Conservation (phyloP, 2,888 invertebrate species). For the Rhagonycha fulva region DNA sequence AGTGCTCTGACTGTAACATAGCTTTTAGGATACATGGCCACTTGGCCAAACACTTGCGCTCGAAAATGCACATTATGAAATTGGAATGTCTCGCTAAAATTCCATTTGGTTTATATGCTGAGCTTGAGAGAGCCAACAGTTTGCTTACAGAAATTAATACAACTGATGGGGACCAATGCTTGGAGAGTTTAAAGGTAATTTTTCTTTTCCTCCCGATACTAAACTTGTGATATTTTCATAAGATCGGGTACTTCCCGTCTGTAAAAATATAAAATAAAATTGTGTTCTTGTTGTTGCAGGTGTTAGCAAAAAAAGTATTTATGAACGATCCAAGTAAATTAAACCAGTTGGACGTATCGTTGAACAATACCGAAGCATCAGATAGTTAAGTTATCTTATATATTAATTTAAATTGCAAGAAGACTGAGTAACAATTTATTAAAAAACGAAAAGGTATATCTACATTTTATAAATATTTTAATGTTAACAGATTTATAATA, state of each 20-base stretch:
- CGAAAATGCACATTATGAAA: slow-evolving; percentile 94
- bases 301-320: slow-evolving; percentile 78
- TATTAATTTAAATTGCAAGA: slow-evolving; percentile 41
- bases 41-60: slow-evolving; percentile 93
- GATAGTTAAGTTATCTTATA: slow-evolving; percentile 42
- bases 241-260: too few species aligned
- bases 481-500: slow-evolving; percentile 33
- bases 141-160: slow-evolving; percentile 95
- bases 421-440: slow-evolving; percentile 42
- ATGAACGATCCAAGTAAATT: slow-evolving; percentile 81
- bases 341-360: slow-evolving; percentile 53
- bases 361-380: slow-evolving; percentile 38
- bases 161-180: slow-evolving; percentile 92
- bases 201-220: too few species aligned
- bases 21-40: slow-evolving; percentile 97
- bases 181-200: slow-evolving; percentile 78
- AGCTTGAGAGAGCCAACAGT: slow-evolving; percentile 88
- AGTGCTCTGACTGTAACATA: slow-evolving; percentile 93
- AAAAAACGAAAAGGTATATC: slow-evolving; percentile 38
- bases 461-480: slow-evolving; percentile 47
- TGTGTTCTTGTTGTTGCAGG: slow-evolving; percentile 56
- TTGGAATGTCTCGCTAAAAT: slow-evolving; percentile 90
- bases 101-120: slow-evolving; percentile 92
- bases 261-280: not conserved
- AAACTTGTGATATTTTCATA: too few species aligned